A percentile compares a stretch with the other conserved stretches of the same genome.
These are phyloP conservation scores for Chloebia gouldiae DNA, from an alignment of 2,113 vertebrate genomes.

Conservation along the genomic window DNA sequence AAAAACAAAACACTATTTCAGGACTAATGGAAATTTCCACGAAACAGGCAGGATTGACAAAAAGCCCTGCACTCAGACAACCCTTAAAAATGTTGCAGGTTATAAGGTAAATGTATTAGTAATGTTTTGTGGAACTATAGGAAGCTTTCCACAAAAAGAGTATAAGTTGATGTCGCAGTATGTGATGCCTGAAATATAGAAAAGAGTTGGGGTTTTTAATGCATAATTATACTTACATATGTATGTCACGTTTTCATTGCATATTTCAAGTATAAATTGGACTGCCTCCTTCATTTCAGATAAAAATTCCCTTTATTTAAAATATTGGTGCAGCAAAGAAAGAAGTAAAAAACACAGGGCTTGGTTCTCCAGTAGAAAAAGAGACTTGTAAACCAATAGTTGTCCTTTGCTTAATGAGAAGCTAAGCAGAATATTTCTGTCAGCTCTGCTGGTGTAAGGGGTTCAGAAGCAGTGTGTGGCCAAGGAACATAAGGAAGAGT, in stretches of 20 bases:
- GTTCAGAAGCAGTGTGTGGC: not conserved
- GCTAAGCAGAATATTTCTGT: not conserved
- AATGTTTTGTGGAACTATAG: not conserved
- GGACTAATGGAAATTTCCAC: not conserved
- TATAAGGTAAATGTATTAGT: not conserved
- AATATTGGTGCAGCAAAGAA: not conserved
- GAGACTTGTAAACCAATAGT: not conserved
- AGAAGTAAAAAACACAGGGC: not conserved
- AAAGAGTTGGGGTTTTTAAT: not conserved
- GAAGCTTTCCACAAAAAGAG: not conserved
- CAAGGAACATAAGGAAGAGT: not conserved
- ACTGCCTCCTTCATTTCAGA: not conserved
- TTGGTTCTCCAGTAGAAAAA: not conserved
- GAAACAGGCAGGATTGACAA: rapidly evolving
- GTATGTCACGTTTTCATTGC: not conserved
- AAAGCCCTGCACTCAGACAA: not conserved
- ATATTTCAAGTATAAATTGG: not conserved
- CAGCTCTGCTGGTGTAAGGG: not conserved
- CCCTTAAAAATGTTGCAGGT: not conserved
- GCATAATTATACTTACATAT: not conserved
- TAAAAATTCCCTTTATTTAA: not conserved
- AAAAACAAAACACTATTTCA: not conserved
- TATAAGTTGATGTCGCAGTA: not conserved
- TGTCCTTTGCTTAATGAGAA: not conserved
- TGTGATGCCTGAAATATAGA: not conserved